Base-by-base conservation (phyloP, 2,113 vertebrate species). In the Calyptommatus sinebrachiatus region DNA sequence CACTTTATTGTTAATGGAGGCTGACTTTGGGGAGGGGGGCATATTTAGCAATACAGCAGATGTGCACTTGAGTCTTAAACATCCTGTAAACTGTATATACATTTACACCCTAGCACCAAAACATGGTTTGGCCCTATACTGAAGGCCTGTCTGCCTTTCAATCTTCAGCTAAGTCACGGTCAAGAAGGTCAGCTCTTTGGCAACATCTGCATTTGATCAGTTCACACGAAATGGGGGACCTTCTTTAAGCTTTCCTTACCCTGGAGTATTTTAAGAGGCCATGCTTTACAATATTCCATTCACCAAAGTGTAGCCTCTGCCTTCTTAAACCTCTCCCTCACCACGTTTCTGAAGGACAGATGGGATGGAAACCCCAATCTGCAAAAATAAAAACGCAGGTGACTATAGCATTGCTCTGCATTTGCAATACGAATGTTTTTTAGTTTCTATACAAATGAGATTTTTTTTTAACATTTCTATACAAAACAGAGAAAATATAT, bases 161-260 rank as follows among this genome's bases (percentile, higher is more conserved):
- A 86, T 94, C 92, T 91, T 88, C 86, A 93, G 90, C 89, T 93
- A 92, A 94, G 94, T 94, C 92, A 86, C 85, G 88, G 94, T 93
- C 91, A 93, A 89, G 86, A 90, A 93, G 96, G 96, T 97, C 96
- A 96, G 8, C 89, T 92, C 91, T 90, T 90, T 91, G 88, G 89
- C 86, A 96, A 97, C 98, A 99, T 99, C 98, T 99, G 97, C 93
- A 96, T 96, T 96, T 97, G 95, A 99, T 99, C 95, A 96, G 92
- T 94, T 93, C 91, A 93, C 91, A 92, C 91, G 88, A 93, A 93
- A 96, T 91, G 83, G 94, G 92, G 93, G 91, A 81, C 91, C 94
- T 96, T 94, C 90, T 87, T 92, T 88, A 89, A 91, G 90, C 93
- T 85, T 91, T 57, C 90, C 89, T 92, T 93, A 93, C 88, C 87